phyloP scores from a whole-genome alignment of 1,140 invertebrate species.

The Drosophila suzukii region DNA sequence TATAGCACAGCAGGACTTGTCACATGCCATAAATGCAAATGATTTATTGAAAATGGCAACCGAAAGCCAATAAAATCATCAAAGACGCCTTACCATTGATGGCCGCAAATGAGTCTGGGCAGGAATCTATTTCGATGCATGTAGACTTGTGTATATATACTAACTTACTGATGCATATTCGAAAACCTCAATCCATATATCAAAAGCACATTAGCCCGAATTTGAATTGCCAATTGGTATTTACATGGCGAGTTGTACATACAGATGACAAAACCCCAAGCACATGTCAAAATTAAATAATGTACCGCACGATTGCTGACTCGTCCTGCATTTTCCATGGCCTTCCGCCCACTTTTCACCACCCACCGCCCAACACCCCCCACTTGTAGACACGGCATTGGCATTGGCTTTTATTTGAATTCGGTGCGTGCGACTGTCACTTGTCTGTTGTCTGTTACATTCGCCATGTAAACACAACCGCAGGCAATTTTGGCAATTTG shows the following conservation, averaged over 20 bases:
- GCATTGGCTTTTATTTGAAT: slow-evolving; percentile 82
- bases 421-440: slow-evolving; percentile 80
- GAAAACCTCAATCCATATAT: slow-evolving; percentile 64
- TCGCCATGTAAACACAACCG: slow-evolving; percentile 81
- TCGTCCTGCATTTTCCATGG: slow-evolving; percentile 35
- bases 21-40: slow-evolving; percentile 55
- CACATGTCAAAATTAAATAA: slow-evolving; percentile 83
- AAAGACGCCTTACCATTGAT: slow-evolving; percentile 67
- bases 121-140: slow-evolving; percentile 15
- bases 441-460: slow-evolving; percentile 82
- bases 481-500: slow-evolving; percentile 82
- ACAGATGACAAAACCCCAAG: slow-evolving; percentile 70
- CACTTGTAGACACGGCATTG: slow-evolving; percentile 57
- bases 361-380: not conserved
- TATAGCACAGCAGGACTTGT: slow-evolving; percentile 21
- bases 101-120: slow-evolving; percentile 57
- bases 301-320: slow-evolving; percentile 76
- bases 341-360: not conserved
- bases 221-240: slow-evolving; percentile 74
- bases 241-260: slow-evolving; percentile 34
- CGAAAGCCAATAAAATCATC: slow-evolving; percentile 70
- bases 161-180: slow-evolving; percentile 3
- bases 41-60: slow-evolving; percentile 53
- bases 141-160: slow-evolving; percentile 3
- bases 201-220: slow-evolving; percentile 74